Evolutionary conservation across 2,113 vertebrate species (phyloP), one percentile per base, ranked within the genome.

Genomic region (Serilophus lunatus): DNA sequence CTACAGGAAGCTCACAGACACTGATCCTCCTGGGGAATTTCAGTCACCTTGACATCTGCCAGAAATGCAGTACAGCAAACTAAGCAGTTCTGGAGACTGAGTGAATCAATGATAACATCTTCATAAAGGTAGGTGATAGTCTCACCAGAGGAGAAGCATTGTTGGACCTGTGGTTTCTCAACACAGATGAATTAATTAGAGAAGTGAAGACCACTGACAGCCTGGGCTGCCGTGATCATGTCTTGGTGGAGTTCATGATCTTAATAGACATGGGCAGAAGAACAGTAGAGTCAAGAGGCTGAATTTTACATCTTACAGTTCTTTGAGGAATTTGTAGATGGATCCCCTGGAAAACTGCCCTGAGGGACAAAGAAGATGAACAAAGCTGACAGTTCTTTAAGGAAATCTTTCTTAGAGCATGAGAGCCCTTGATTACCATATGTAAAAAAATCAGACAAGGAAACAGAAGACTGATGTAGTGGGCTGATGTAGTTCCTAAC

Each of bases 171-270:
- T 63, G 57, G 7, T 13, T 66, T 47, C 42, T 15, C 66, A 44
- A 20, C 7, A 70, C 5, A 49, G 26, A 57, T 45, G 15, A 78
- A 63, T 14, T 38, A 53, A 65, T 28, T 56, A 33, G 60, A 45
- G 18, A n/a, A 9, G 7, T 24, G 33, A 60, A 60, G 45, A 45
- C 16, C 4, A 8, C 38, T 0, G 0, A 3, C 15, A 51, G 18
- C 18, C 12, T 74, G 28, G 35, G 26, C 10, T 66, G 28, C 38
- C 45, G 8, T n/a, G 44, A 45, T 28, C 7, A 8, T 29, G 33
- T 18, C 4, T 10, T 33, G 33, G 22, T 44, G 22, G 24, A 64
- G 28, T 42, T 66, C 22, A 9, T 3, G 6, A 36, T 65, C 51
- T 17, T 53, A 59, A 66, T 12, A 9, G 15, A 20, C 18, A 51